phyloP scores from a whole-genome alignment of 2,888 invertebrate genomes.

The Hirtodrosophila trivittata region DNA sequence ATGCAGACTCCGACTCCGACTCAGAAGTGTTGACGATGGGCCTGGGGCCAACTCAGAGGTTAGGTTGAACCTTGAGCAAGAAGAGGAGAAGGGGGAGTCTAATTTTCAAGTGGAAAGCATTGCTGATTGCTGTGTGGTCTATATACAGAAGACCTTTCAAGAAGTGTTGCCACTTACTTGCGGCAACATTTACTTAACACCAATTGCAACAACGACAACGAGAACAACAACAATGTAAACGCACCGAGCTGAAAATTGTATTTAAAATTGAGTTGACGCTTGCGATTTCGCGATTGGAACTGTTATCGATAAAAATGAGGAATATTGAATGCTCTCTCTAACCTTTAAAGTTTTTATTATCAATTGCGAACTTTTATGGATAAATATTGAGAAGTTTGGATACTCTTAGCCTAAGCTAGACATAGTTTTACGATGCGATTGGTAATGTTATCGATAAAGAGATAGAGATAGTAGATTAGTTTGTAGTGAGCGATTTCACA shows the following conservation, averaged over 20 bases:
- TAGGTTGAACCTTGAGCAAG: too few relatives aligned
- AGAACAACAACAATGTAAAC: conserved; percentile 49
- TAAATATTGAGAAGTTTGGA: not conserved
- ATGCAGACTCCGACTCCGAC: conserved; percentile 37
- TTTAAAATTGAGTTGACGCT: conserved; percentile 62
- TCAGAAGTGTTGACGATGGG: conserved; percentile 18
- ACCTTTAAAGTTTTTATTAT: too few relatives aligned
- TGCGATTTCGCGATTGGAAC: conserved; percentile 11
- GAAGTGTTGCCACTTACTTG: conserved; percentile 76
- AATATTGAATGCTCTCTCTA: too few relatives aligned
- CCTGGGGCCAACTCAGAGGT: conserved; percentile 30
- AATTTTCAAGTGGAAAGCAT: conserved; percentile 24
- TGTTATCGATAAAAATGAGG: not conserved
- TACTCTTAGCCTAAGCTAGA: too few relatives aligned
- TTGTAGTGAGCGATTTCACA: too few relatives aligned
- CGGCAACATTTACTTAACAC: conserved; percentile 78
- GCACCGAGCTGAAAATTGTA: conserved; percentile 68
- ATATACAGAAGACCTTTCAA: conserved; percentile 12
- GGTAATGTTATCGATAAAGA: too few relatives aligned
- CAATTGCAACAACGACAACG: conserved; percentile 51
- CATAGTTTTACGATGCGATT: too few relatives aligned
- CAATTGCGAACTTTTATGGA: not conserved
- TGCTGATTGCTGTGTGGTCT: conserved; percentile 44
- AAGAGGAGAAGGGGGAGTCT: too few relatives aligned
- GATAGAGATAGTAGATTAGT: too few relatives aligned